Base-by-base conservation (phyloP, 2,113 vertebrate species). In the Axis porcinus region DNA sequence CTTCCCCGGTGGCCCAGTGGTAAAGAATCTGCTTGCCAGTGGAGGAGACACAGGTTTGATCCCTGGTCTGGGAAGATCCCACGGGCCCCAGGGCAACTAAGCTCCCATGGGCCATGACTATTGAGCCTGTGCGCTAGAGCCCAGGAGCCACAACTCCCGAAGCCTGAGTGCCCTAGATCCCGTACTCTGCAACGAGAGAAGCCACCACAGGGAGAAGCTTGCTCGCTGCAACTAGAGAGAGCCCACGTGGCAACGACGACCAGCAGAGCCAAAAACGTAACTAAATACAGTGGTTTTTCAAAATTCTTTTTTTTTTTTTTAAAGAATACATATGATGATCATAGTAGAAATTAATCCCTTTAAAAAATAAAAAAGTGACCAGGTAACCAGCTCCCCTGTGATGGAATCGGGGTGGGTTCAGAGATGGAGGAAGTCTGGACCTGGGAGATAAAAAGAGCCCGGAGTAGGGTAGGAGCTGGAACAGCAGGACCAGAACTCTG, bases 31-130 rank as follows among this genome's bases (percentile, higher is more conserved):
- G n/a, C 67, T 74, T 74, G 67, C 21, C 21, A 74, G 0, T 74
- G 21, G 67, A 74, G n/a, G 67, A 40, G 67, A 40, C 64, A 23
- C 0, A 10, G 10, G 67, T 74, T 74, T 40, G 67, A 74, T 74
- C 19, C 67, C 67, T 74, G 36, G 21, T 74, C 36, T 40, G 36
- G n/a, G 67, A 74, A 40, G 67, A 74, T 23, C 36, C 67, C 36
- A 12, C 3, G 5, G 19, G 36, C 9, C 0, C 5, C 67, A 23
- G 67, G n/a, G 67, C 67, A 74, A 21, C n/a, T 74, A 74, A 74
- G 67, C 67, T 74, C 10, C 67, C 0, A 0, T 40, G 21, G 67
- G 10, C 36, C 67, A 74, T 0, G 19, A 40, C 19, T 74, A 23
- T 5, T 74, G 36, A 74, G 19, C 67, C 19, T 74, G 10, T 6